A percentile compares a stretch with the other conserved stretches of the same genome.
Conservation (phyloP, 1,140 invertebrate genomes). For the Trachymyrmex septentrionalis region DNA sequence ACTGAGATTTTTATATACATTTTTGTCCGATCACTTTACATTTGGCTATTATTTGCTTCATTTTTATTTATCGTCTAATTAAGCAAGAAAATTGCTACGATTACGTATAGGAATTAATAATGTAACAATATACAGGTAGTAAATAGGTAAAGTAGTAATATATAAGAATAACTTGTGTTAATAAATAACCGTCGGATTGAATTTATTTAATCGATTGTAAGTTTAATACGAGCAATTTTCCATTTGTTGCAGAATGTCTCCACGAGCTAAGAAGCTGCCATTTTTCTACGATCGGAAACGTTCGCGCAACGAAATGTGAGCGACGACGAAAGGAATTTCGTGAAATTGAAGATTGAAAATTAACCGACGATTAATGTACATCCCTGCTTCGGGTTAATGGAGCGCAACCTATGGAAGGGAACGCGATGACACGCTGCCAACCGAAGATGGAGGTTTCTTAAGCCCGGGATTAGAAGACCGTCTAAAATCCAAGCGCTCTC, state of each 20-base stretch:
- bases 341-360: slow-evolving; percentile 34
- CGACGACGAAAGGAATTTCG: slow-evolving; percentile 10
- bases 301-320: background rate
- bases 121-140: no score
- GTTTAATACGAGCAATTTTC: slow-evolving; percentile 2
- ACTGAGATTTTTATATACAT: slow-evolving; percentile 1
- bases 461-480: slow-evolving; percentile 37
- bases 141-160: background rate
- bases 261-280: background rate
- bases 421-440: slow-evolving; percentile 37
- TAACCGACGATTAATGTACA: slow-evolving; percentile 44
- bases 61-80: background rate
- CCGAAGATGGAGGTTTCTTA: slow-evolving; percentile 35
- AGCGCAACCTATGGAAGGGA: slow-evolving; percentile 26
- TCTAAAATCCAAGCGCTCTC: slow-evolving; percentile 31
- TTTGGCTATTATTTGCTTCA: background rate
- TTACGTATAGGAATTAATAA: background rate
- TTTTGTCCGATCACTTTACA: background rate
- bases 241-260: slow-evolving; percentile 27
- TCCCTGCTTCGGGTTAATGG: slow-evolving; percentile 41
- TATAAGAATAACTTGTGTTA: background rate
- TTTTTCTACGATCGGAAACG: background rate
- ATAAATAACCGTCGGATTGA: background rate
- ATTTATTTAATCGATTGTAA: background rate
- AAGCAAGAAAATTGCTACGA: background rate